phyloP scores from a whole-genome alignment of 2,797 vertebrate genomes.

The Mormyrus hasselquistii region DNA sequence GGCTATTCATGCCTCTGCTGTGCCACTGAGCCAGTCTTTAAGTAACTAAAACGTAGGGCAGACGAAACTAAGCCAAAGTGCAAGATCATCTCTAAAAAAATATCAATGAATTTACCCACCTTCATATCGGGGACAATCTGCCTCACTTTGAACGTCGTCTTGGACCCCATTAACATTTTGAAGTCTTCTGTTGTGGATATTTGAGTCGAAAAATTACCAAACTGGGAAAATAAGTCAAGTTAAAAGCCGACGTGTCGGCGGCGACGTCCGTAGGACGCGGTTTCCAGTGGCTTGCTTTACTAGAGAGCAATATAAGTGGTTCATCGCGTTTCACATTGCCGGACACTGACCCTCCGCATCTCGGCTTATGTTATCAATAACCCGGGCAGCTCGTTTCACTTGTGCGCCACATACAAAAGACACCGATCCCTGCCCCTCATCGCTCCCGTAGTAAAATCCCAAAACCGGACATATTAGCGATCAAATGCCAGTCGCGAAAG shows the following conservation, averaged over 20 bases:
- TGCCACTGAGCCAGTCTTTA: not conserved
- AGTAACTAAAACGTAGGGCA: not conserved
- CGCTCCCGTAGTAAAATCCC: not conserved
- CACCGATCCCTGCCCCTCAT: not conserved
- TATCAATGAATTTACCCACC: constrained; percentile 43
- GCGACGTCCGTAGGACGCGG: not conserved
- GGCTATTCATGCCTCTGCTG: not conserved
- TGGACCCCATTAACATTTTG: constrained; percentile 70
- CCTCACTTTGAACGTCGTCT: constrained; percentile 77
- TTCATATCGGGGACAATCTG: constrained; percentile 71
- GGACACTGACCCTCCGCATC: not conserved
- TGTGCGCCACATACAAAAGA: not conserved
- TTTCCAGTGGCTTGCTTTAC: not conserved
- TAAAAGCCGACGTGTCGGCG: not conserved
- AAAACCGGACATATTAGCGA: not conserved
- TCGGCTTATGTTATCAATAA: not conserved
- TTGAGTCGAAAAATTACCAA: not conserved
- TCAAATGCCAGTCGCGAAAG: not conserved
- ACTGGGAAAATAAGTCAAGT: not conserved
- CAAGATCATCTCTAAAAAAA: not conserved
- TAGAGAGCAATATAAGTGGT: not conserved
- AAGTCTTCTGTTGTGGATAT: constrained; percentile 19
- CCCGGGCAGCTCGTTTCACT: not conserved
- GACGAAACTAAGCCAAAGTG: not conserved
- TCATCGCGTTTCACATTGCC: not conserved